phyloP scores from a whole-genome alignment of 2,797 vertebrate genomes.

The Myotis findleyi region DNA sequence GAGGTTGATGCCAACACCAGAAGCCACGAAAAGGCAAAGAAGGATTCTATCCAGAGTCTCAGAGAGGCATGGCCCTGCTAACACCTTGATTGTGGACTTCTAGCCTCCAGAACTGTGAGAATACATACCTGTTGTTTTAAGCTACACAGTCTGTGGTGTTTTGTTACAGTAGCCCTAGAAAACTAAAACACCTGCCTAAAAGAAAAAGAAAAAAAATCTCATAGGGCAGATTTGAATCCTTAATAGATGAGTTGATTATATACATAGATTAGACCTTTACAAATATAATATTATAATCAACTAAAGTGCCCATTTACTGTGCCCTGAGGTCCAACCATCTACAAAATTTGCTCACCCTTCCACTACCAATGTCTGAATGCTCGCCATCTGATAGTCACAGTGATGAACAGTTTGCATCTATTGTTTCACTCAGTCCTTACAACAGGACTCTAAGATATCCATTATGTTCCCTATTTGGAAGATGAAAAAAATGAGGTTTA shows the following conservation, averaged over 20 bases:
- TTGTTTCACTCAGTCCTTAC: neutral
- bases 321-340: too few species aligned
- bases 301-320: neutral
- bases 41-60: neutral
- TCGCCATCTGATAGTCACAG: neutral
- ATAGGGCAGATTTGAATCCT: neutral
- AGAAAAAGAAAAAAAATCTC: neutral
- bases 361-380: neutral
- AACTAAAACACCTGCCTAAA: neutral
- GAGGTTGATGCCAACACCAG: neutral
- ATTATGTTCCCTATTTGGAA: neutral
- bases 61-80: neutral
- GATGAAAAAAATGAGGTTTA: neutral
- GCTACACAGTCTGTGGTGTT: neutral
- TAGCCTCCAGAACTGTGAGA: neutral
- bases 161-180: neutral
- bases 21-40: neutral
- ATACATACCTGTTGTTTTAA: neutral
- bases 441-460: neutral
- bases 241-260: neutral
- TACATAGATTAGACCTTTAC: neutral
- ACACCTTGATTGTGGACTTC: neutral
- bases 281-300: neutral
- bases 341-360: neutral
- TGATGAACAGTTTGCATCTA: neutral